Evolutionary conservation across 2,113 vertebrate genomes (phyloP), one percentile per base, ranked within the genome.

Genomic region (Bubo scandiacus): DNA sequence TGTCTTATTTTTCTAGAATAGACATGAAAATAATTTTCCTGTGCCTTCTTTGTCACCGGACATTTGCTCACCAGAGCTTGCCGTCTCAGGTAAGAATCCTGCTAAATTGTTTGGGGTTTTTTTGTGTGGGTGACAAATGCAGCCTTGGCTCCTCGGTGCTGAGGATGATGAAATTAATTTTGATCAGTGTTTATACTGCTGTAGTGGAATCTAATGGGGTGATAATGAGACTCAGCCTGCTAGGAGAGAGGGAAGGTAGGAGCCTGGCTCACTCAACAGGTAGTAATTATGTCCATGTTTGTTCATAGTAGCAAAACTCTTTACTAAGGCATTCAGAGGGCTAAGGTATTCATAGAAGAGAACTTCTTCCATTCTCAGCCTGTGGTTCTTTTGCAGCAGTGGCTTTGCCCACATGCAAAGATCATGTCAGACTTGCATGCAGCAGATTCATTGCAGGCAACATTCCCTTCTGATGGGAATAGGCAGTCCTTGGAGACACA

Each of bases 21-120:
- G 97, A 96, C 95, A 82, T 55, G 99, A 99, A 95, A 98, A 98
- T 71, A 77, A 96, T 67, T 97, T 95, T 67, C 91, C 96, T n/a
- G 98, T 98, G 95, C 98, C 98, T 96, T 98, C 98, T 42, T 96
- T 96, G 57, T 98, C 98, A 42, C 98, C 98, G 0, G 99, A 99
- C 83, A 97, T 98, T 95, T 98, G 98, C 88, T 98, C 98, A n/a
- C 98, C 99, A 61, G 99, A 99, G 89, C 98, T 97, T 17, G 98
- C 97, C 1, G 63, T 98, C 77, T 98, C 98, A 96, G 98, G 98
- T 98, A 98, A 94, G 94, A 57, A 38, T 26, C 45, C 22, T 47
- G 32, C 62, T 51, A 8, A 43, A 1, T 9, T 43, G 15, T 43
- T 43, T 43, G 36, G 36, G 36, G 22, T 4, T 6, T 52, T 16